Evolutionary conservation across 1,140 invertebrate genomes (phyloP), one percentile per base, ranked within the genome.

Genomic region (Drosophila sturtevanti): DNA sequence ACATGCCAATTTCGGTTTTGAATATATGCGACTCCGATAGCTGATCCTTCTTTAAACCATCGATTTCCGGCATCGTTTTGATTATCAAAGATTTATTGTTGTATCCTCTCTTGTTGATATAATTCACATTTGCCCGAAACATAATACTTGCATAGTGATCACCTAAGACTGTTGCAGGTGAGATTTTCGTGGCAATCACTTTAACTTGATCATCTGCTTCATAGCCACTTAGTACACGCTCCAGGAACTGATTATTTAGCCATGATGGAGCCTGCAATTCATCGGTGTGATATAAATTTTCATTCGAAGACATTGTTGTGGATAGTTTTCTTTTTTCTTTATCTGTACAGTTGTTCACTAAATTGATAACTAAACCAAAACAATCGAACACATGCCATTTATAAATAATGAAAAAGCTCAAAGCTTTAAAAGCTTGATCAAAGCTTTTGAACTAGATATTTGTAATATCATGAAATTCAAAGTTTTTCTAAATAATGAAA

Each of bases 71-170:
- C 72, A 90, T 72, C 0, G 82, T 90, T 34, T 90, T 90, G 1
- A 90, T 55, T 1, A 90, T 84, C 35, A 90, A 22, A 0, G 86
- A 58, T 21, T 74, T 78, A 1, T 18, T 35, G 18, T 14, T 44
- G 7, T 22, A 34, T 34, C 27, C 38, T n/a, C 54, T 68, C 0
- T 12, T 0, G 0, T 14, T 38, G 1, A 44, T 61, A 22, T 69
- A 82, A 21, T 0, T 21, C 0, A 89, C 60, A 1, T 48, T 72
- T 81, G 11, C 37, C 56, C 55, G 3, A 64, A 11, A 12, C 74
- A 91, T 91, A 9, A 91, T 48, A 54, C 90, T 91, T 5, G 82
- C 90, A 77, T 89, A 91, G 51, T 91, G 89, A 74, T 91, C 90
- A 1, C 86, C 89, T 38, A 82, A 82, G 14, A 35, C 63, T 11